Evolutionary conservation across 2,888 invertebrate genomes (phyloP), one percentile per base, ranked within the genome.

Genomic region (Epinotia brunnichana): DNA sequence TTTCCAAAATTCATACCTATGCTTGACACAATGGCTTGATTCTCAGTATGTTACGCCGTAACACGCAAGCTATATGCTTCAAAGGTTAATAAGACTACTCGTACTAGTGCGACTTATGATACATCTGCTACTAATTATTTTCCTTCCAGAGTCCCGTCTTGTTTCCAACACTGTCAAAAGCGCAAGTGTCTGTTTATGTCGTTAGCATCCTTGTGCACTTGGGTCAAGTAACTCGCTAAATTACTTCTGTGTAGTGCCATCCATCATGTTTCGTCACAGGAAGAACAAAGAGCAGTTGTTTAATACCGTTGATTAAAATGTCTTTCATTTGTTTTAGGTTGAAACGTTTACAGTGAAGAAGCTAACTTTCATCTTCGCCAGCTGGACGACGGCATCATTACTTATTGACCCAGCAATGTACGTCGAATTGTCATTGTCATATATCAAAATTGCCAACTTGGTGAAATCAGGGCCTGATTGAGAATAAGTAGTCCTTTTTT

Each of bases 251-350:
- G 48, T 17, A n/a, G 24, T 48, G 21, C 15, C 48, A 24, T 62
- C 62, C 62, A 48, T 62, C 62, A 48, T 62, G 13, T 29, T 62
- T 48, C n/a, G 24, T 48, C 48, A 62, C n/a, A 29, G n/a, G 11
- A 15, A 48, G 62, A 62, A 48, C 24, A 62, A 10, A 62, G 48
- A n/a, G 48, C n/a, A n/a, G 24, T 41, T 48, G 48, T 48, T 44
- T 13, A 60, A 19, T 21, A 11, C 24, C 24, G 29, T 48, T 62
- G 48, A 48, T 62, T 62, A 62, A 62, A 62, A 59, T 59, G 17
- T 61, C 21, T 62, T 2, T 61, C 44, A 21, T 61, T 24, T 19
- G 24, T 62, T 9, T 48, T 48, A n/a, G 48, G 48, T 48, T 62
- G 24, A 4, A 29, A 17, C 21, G 5, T 48, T n/a, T n/a, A 29